Percentiles rank a stretch among this genome's conserved stretches.
Conservation (phyloP, 2,797 vertebrate species). For the Diglossa cyanea region DNA sequence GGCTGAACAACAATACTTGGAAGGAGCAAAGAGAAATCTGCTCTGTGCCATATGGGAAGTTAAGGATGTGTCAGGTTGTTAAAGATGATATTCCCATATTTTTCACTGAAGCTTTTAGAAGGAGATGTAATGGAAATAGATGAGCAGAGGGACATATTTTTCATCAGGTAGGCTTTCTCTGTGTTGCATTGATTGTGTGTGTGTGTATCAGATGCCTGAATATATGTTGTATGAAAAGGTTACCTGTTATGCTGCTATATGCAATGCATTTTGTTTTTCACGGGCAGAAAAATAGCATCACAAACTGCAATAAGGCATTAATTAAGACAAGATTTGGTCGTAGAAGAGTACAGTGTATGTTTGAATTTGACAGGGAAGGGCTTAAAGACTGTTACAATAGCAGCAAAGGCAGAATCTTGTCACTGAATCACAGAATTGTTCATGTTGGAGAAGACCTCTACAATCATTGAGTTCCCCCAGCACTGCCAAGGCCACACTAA, state of each 20-base stretch:
- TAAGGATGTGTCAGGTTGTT: not conserved
- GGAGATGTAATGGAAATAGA: not conserved
- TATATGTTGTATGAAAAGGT: not conserved
- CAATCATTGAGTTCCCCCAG: not conserved
- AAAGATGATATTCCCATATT: not conserved
- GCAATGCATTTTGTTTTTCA: not conserved
- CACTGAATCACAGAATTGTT: not conserved
- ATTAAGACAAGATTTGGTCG: not conserved
- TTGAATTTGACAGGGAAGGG: not conserved
- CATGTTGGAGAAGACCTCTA: not conserved
- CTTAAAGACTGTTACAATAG: not conserved
- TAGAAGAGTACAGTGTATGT: not conserved
- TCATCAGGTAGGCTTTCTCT: not conserved
- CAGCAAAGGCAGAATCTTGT: not conserved
- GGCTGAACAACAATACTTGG: not conserved
- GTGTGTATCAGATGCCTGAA: not conserved
- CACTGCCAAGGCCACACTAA: not conserved
- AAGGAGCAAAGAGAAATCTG: not conserved
- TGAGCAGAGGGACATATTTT: not conserved
- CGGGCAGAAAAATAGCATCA: not conserved
- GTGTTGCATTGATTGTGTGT: not conserved
- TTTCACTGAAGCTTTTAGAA: not conserved
- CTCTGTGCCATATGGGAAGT: not conserved
- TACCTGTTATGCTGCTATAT: not conserved
- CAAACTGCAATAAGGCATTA: not conserved